Evolutionary conservation across 2,113 vertebrate genomes (phyloP).

Genomic region (Petrocephalus zakoni): DNA sequence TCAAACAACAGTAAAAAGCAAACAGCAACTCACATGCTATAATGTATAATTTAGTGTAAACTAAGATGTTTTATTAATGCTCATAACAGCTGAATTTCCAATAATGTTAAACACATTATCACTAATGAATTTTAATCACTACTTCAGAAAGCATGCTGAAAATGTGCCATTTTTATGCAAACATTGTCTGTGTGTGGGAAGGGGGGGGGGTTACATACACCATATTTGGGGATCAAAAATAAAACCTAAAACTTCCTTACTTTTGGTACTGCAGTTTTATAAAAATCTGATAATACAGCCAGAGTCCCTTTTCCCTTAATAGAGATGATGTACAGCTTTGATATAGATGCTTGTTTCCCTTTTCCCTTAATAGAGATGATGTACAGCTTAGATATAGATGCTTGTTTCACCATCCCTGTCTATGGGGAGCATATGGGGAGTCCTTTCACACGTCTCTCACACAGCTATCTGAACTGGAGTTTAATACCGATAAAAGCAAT

Average conservation of each 20-base stretch:
- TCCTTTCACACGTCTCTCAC: background rate
- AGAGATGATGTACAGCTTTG: background rate
- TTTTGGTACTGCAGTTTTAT: too few relatives aligned
- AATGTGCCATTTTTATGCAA: too few relatives aligned
- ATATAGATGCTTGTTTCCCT: background rate
- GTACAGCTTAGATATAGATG: background rate
- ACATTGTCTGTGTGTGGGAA: too few relatives aligned
- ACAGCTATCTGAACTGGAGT: background rate
- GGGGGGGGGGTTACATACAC: too few relatives aligned
- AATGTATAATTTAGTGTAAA: background rate
- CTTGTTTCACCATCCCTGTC: background rate
- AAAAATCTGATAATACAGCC: too few relatives aligned
- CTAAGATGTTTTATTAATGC: background rate
- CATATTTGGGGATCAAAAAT: too few relatives aligned
- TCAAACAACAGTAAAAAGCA: background rate
- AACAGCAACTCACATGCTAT: too few relatives aligned
- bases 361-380: background rate
- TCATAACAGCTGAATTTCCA: background rate
- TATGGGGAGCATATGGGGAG: background rate
- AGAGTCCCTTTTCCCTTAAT: background rate
- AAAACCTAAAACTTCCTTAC: too few relatives aligned
- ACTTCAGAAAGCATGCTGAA: too few relatives aligned
- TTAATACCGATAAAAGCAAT: background rate
- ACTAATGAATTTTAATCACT: too few relatives aligned
- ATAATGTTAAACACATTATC: background rate